Percentiles rank a stretch among this genome's conserved stretches.
Evolutionary conservation across 1,140 invertebrate genomes (phyloP).

Genomic region (Ceratina australensis): DNA sequence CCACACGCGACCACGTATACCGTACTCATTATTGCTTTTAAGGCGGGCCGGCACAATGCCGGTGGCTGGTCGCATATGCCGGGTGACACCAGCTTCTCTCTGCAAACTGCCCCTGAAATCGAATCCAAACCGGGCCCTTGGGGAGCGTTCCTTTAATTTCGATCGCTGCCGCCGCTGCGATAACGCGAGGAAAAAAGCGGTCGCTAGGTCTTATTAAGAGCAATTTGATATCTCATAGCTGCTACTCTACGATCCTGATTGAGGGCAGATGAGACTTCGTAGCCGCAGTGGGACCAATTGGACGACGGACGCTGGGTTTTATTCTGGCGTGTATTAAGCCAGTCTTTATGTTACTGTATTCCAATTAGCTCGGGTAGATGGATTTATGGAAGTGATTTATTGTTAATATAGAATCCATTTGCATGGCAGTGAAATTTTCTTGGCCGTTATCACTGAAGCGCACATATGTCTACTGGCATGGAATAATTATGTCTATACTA

Average conservation of each 20-base stretch:
- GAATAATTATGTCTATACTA: no score
- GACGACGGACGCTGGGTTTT: no score
- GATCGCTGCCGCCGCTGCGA: conserved; percentile 32
- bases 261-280: not conserved
- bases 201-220: conserved; percentile 23
- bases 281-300: conserved; percentile 4
- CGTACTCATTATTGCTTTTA: conserved; percentile 67
- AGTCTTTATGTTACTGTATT: not conserved
- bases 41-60: conserved; percentile 48
- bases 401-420: no score
- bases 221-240: conserved; percentile 10
- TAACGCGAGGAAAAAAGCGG: conserved; percentile 8
- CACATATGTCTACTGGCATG: no score
- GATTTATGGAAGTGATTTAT: no score
- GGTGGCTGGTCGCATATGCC: conserved; percentile 57
- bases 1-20: conserved; percentile 63
- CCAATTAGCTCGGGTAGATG: no score
- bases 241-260: not conserved
- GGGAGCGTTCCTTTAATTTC: conserved; percentile 57
- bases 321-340: not conserved
- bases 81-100: conserved; percentile 39
- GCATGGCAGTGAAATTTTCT: no score
- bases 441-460: no score
- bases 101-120: conserved; percentile 61
- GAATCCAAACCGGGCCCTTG: conserved; percentile 61